Percentiles rank a stretch among this genome's conserved stretches.
Evolutionary conservation across 1,140 invertebrate genomes (phyloP).

Genomic region (Lepidurus apus): DNA sequence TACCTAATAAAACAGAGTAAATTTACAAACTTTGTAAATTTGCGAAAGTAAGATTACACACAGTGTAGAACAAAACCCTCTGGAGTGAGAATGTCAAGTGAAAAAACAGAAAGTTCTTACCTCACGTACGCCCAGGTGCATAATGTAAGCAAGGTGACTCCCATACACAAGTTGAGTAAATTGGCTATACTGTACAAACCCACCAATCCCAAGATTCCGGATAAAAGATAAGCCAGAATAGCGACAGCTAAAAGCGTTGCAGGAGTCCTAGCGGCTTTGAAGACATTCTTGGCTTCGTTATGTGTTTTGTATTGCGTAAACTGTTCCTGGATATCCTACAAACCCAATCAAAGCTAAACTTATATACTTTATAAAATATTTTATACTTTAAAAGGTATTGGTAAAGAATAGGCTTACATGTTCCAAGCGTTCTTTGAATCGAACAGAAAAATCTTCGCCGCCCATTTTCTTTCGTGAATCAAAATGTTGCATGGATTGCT

Average conservation of each 20-base stretch:
- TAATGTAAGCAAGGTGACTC: constrained; percentile 72
- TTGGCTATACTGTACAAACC: constrained; percentile 82
- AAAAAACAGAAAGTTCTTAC: constrained; percentile 48
- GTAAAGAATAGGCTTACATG: constrained; percentile 48
- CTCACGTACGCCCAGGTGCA: constrained; percentile 86
- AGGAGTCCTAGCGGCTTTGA: constrained; percentile 89
- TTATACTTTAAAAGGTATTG: background rate
- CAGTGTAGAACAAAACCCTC: constrained; percentile 29
- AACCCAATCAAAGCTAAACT: constrained; percentile 40
- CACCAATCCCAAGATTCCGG: constrained; percentile 79
- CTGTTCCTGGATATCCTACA: constrained; percentile 74
- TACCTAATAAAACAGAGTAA: constrained; percentile 59
- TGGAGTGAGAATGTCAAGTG: constrained; percentile 17
- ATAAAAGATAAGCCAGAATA: constrained; percentile 75
- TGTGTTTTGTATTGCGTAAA: constrained; percentile 78
- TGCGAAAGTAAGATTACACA: constrained; percentile 28
- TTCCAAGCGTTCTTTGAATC: constrained; percentile 70
- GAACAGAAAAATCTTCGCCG: constrained; percentile 82
- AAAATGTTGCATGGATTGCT: constrained; percentile 72
- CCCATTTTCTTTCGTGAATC: constrained; percentile 88
- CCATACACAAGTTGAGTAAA: constrained; percentile 81
- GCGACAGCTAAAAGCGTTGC: constrained; percentile 89
- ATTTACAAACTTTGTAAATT: background rate
- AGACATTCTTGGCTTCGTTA: constrained; percentile 97
- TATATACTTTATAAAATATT: constrained; percentile 35